phyloP scores from a whole-genome alignment of 2,113 vertebrate species.

The Psittacara wagleri region DNA sequence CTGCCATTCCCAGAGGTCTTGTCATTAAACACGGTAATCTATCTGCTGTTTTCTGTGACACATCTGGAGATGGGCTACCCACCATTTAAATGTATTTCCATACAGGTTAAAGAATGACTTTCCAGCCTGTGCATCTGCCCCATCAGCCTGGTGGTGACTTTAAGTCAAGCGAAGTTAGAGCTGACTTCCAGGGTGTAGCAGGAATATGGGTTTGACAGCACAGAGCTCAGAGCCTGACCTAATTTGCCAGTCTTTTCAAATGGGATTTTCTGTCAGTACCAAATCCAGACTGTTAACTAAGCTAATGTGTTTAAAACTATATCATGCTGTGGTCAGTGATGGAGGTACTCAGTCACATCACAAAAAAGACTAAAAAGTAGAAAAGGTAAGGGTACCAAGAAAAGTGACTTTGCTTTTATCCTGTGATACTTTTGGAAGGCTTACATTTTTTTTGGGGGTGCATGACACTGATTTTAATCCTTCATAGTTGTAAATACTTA shows the following conservation, averaged over 20 bases:
- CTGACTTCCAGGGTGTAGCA: neutral
- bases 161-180: neutral
- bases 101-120: neutral
- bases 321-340: neutral
- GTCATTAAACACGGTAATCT: neutral
- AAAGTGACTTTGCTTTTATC: neutral
- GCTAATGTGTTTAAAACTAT: conserved; percentile 5
- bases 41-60: neutral
- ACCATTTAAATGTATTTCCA: neutral
- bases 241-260: neutral
- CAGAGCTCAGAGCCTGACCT: neutral
- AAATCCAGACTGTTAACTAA: neutral
- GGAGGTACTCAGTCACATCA: neutral
- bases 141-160: neutral
- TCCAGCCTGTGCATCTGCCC: neutral
- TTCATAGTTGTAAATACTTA: neutral
- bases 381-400: neutral
- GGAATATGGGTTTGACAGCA: neutral
- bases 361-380: neutral
- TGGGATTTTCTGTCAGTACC: neutral
- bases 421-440: neutral
- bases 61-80: neutral
- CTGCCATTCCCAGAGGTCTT: neutral
- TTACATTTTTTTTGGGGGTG: accelerated
- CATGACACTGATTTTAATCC: neutral